Base-by-base conservation (phyloP, 2,888 invertebrate species). In the Silvanus unidentatus region DNA sequence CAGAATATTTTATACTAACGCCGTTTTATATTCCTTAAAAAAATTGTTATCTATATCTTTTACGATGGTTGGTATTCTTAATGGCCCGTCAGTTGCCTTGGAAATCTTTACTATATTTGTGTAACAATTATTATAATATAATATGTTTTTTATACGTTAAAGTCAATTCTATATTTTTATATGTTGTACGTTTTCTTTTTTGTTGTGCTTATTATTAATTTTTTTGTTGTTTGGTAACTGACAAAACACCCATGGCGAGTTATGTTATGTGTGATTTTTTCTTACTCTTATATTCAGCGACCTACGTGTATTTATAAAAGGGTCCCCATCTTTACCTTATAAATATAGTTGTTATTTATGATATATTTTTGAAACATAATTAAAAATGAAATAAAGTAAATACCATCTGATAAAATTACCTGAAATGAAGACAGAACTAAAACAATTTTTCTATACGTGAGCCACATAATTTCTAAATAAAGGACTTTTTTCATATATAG, bases 291-390 rank as follows among this genome's bases (percentile, higher is more conserved):
- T 37, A 37, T 15, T 32, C 37, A 45, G 38, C 38, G 49, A 57
- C 53, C 53, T 58, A 49, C 47, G 49, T 47, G 34, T 43, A 12
- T 47, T 48, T 47, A 51, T 48, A 50, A 45, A 47, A 49, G 10
- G 37, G 16, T 9, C 16, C 60, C 65, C 63, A 59, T 65, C 47
- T 64, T 63, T 15, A 37, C 37, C 22, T 22, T 32, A 32, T 62
- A 64, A 55, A 65, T 63, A 64, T 72, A 71, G 69, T 69, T 71
- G 71, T 71, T 70, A 70, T 71, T 72, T 70, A 68, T 66, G 63
- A 65, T 65, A 68, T 69, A 70, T 69, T 69, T 68, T 68, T 66
- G 64, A 60, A 63, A 67, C 66, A 32, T 11, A 32, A 37, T 11
- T 37, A 37, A 37, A 37, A 12, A 5, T 8, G 3, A 32, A 32